phyloP scores from a whole-genome alignment of 2,888 invertebrate genomes.

The Xestobium rufovillosum region DNA sequence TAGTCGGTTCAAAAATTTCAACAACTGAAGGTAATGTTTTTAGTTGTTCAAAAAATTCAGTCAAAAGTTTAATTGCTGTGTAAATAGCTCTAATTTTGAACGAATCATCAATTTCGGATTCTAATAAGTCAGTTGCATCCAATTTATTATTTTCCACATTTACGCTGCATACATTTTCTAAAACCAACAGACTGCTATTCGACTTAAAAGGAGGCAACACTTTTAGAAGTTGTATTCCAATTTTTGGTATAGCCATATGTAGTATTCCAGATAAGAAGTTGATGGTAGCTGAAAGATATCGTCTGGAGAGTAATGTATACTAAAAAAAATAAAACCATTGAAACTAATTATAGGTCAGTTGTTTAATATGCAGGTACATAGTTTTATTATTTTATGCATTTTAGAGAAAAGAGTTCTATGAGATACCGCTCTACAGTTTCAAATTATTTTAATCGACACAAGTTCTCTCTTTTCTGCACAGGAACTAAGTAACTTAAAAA shows the following conservation, averaged over 20 bases:
- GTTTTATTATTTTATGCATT: too few relatives aligned
- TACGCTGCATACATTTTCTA: slow-evolving; percentile 47
- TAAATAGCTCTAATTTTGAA: slow-evolving; percentile 59
- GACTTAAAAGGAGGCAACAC: slow-evolving; percentile 62
- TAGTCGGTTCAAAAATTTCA: slow-evolving; percentile 49
- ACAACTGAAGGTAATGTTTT: slow-evolving; percentile 35
- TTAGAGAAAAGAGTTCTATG: too few relatives aligned
- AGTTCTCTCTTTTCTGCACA: too few relatives aligned
- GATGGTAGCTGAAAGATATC: slow-evolving; percentile 72
- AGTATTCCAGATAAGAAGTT: slow-evolving; percentile 73
- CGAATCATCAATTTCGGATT: slow-evolving; percentile 48
- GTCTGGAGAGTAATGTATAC: slow-evolving; percentile 70
- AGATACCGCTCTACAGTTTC: too few relatives aligned
- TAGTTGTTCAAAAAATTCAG: slow-evolving; percentile 51
- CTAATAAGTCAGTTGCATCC: slow-evolving; percentile 51
- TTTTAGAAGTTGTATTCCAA: slow-evolving; percentile 52
- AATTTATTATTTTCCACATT: slow-evolving; percentile 39
- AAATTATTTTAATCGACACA: too few relatives aligned
- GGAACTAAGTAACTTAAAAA: too few relatives aligned
- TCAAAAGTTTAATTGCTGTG: slow-evolving; percentile 49
- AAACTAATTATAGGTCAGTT: neutral
- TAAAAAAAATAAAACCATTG: slow-evolving; percentile 39
- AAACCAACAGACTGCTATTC: slow-evolving; percentile 44
- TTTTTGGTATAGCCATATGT: slow-evolving; percentile 60
- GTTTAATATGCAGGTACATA: neutral